phyloP scores from a whole-genome alignment of 2,113 vertebrate species.

The Sinocyclocheilus maitianheensis region DNA sequence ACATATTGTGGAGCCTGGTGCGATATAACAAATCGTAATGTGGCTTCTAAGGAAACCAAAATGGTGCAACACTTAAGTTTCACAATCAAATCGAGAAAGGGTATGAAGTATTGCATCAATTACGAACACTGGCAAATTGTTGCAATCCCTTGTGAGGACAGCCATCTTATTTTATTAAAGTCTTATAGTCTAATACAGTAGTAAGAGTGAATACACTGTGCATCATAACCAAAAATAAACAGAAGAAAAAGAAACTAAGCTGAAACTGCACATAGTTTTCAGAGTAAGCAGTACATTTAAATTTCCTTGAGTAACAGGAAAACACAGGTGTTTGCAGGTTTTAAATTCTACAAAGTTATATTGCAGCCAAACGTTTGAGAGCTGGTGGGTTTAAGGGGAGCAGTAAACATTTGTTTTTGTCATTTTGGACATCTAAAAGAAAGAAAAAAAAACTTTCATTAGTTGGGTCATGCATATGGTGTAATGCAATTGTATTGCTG shows the following conservation, averaged over 20 bases:
- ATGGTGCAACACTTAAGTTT: slow-evolving; percentile 5
- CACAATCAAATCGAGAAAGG: slow-evolving; percentile 14
- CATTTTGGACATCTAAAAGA: too few species aligned
- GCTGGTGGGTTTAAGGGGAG: too few species aligned
- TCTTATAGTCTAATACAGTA: neutral
- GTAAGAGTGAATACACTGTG: neutral
- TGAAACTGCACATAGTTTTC: neutral
- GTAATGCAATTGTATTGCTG: neutral
- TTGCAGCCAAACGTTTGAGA: too few species aligned
- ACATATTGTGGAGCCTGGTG: neutral
- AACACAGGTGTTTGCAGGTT: too few species aligned
- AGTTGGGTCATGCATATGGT: neutral
- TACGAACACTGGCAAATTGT: neutral
- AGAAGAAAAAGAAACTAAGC: neutral
- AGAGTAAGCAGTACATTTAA: neutral
- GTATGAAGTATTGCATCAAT: neutral
- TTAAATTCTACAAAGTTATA: too few species aligned
- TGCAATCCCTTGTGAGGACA: neutral
- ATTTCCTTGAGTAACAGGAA: too few species aligned
- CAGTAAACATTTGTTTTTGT: too few species aligned
- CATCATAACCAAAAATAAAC: neutral
- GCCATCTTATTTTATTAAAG: neutral
- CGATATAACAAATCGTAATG: neutral
- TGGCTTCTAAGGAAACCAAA: slow-evolving; percentile 16
- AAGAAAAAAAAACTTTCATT: too few species aligned